A percentile compares a stretch with the other conserved stretches of the same genome.
Evolutionary conservation across 2,113 vertebrate genomes (phyloP).

Genomic region (Takifugu flavidus): DNA sequence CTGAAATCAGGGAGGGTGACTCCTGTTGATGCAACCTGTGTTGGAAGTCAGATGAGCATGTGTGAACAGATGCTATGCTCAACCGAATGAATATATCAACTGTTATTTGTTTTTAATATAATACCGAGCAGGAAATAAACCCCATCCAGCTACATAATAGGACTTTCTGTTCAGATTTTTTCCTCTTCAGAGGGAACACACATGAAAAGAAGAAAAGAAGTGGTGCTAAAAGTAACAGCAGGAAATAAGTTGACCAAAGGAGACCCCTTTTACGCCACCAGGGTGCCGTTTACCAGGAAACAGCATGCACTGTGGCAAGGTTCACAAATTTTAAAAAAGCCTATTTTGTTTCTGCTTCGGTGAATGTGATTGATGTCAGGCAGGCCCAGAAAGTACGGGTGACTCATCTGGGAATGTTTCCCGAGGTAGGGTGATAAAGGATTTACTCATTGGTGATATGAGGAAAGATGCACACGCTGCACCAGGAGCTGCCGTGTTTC

Average conservation of each 20-base stretch:
- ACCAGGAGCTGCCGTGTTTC: conserved; percentile 17
- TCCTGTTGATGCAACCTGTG: conserved; percentile 45
- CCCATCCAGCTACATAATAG: too few species aligned
- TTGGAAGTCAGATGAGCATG: conserved; percentile 9
- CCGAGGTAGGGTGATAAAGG: conserved; percentile 22
- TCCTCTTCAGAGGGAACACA: background rate
- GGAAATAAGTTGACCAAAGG: conserved; percentile 53
- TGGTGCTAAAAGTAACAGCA: conserved; percentile 25
- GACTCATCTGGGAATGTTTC: conserved; percentile 26
- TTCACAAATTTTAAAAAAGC: conserved; percentile 53
- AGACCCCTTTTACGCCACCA: conserved; percentile 43
- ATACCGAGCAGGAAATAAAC: conserved; percentile 9
- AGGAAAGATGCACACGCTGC: conserved; percentile 14
- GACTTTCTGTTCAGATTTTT: too few species aligned
- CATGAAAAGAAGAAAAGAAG: conserved; percentile 7
- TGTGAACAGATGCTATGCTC: conserved; percentile 10
- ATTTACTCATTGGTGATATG: conserved; percentile 21
- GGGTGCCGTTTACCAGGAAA: conserved; percentile 38
- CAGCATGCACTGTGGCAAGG: conserved; percentile 47
- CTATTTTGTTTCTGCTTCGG: conserved; percentile 40
- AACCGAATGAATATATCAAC: conserved; percentile 28
- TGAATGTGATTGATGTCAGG: conserved; percentile 55
- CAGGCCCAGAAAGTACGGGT: conserved; percentile 24
- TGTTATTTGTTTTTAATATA: background rate
- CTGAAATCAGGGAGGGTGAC: conserved; percentile 45